phyloP scores from a whole-genome alignment of 1,140 invertebrate species.

The Zelostemma sp. region DNA sequence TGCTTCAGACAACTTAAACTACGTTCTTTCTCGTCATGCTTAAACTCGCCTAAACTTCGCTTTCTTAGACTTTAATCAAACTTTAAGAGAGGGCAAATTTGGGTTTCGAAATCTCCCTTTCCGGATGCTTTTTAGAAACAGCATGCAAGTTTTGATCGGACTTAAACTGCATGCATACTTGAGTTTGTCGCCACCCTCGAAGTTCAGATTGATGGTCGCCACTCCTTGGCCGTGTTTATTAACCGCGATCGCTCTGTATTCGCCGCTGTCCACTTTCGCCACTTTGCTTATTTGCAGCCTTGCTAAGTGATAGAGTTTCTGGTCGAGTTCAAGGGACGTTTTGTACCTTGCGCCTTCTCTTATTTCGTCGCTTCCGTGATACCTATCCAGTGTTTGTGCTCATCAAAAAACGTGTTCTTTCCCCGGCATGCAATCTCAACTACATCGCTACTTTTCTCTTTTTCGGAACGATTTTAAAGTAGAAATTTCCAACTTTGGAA shows the following conservation, averaged over 20 bases:
- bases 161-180: constrained; percentile 66
- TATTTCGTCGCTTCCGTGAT: constrained; percentile 84
- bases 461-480: no score
- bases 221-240: constrained; percentile 93
- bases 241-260: constrained; percentile 92
- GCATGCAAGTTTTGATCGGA: background rate
- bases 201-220: constrained; percentile 96
- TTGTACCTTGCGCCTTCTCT: constrained; percentile 83
- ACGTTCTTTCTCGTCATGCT: background rate
- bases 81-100: no score
- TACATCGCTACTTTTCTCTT: no score
- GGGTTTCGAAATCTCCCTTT: no score
- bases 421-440: background rate
- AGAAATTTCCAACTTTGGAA: no score
- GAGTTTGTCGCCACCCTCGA: constrained; percentile 88
- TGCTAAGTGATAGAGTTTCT: constrained; percentile 90
- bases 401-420: constrained; percentile 20
- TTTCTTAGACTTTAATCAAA: no score
- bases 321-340: constrained; percentile 85
- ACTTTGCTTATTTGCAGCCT: constrained; percentile 87
- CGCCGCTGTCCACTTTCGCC: constrained; percentile 87
- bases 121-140: background rate
- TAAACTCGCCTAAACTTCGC: background rate
- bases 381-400: constrained; percentile 73
- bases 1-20: constrained; percentile 15